Base-by-base conservation (phyloP, 2,797 vertebrate genomes). In the Prunella strophiata region DNA sequence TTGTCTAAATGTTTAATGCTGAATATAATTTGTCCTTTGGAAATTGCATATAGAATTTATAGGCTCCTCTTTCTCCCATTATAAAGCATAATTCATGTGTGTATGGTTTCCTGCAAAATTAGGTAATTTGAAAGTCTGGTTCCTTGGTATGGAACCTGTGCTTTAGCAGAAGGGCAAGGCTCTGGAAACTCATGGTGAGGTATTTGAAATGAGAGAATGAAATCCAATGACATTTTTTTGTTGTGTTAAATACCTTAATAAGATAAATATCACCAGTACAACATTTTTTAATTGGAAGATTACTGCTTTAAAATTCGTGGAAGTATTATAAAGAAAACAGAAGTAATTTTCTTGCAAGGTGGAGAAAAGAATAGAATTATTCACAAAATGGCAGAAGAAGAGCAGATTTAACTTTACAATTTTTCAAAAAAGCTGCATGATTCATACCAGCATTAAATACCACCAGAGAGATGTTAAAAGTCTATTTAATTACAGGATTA, bases 1-100 rank as follows among this genome's bases (percentile, higher is more conserved):
- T 89, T 94, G 51, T 88, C 79, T 95, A 77, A 93, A 93, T 74
- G 13, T 91, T 91, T 96, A 51, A 61, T 81, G 57, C 84, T 87
- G 34, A 93, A 81, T 88, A 52, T 79, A 83, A 77, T 93, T 67
- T 95, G 32, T 75, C 74, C 78, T 79, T 86, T 70, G 76, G 85
- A 93, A 80, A 52, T 88, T 83, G 22, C 27, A 19, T 32, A 36
- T 95, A 61, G 32, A 70, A n/a, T 91, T 73, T 85, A 92, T 32
- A 57, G 58, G 7, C 45, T 82, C 6, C 15, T 81, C 26, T 51
- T 77, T 27, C 42, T 77, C n/a, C 25, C 43, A 6, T 58, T 84
- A 25, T 34, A 81, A 92, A 80, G 51, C 20, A 20, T 51, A 50
- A 36, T 42, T 74, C 5, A 19, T 47, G 5, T 32, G 23, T 5